Evolutionary conservation across 2,797 vertebrate species (phyloP), one percentile per base, ranked within the genome.

Genomic region (Poeciliopsis paucimaculata): DNA sequence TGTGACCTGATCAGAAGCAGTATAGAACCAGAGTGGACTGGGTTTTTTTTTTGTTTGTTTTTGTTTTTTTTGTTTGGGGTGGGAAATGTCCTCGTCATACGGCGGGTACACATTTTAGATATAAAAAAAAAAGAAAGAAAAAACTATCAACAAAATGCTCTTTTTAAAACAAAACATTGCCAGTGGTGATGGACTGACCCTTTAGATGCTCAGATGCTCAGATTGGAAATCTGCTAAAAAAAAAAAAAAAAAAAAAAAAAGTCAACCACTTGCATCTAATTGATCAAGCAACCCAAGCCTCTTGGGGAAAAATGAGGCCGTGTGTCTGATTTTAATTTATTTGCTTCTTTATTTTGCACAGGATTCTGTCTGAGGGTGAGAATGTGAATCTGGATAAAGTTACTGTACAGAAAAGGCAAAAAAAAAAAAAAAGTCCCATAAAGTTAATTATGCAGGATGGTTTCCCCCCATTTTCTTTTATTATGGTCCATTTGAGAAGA

Each of bases 301-400:
- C 68, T 46, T 28, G 68, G 80, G 76, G 75, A 62, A 74, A 84
- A 82, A 77, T 15, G 77, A 81, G 84, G 83, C 73, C 78, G 80
- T 81, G 80, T 86, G 89, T 90, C 66, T 77, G 74, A 78, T 68
- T 86, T 28, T 43, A 36, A 91, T 94, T 95, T 92, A 93, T 94
- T 92, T 91, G 86, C 88, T 88, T 66, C 3, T 89, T 90, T 84
- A 83, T 77, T 92, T 95, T 94, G 92, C 91, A 93, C 91, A 90
- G 39, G 81, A 77, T 85, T 83, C 49, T 81, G 36, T 85, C 79
- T 90, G 72, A 89, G 85, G 68, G 85, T 86, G 75, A 85, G 78
- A 89, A 84, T 84, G 85, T 90, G 81, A 87, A 78, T 85, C 86
- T 82, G 49, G 75, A 34, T 79, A 47, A 88, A 60, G 91, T 87